Evolutionary conservation across 2,113 vertebrate species (phyloP).

Genomic region (Nanorana parkeri): DNA sequence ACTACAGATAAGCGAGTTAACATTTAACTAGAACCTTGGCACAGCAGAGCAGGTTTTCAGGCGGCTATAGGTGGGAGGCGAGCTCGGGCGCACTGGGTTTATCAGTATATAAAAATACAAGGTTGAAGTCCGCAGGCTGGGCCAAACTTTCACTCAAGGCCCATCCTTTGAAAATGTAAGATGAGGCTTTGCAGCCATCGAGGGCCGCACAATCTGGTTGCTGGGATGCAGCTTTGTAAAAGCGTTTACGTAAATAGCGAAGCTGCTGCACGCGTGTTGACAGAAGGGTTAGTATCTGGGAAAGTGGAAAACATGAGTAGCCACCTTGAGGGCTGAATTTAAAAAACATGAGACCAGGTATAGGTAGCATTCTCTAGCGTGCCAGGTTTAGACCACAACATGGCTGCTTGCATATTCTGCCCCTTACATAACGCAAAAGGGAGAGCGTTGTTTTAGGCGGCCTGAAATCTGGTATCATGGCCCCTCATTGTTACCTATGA

Average conservation of each 20-base stretch:
- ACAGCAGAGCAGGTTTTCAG: neutral
- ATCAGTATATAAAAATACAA: neutral
- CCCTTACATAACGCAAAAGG: too few relatives aligned
- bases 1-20: neutral
- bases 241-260: neutral
- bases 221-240: neutral
- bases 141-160: too few relatives aligned
- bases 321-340: neutral
- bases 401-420: too few relatives aligned
- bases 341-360: too few relatives aligned
- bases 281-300: neutral
- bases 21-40: neutral
- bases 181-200: neutral
- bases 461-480: too few relatives aligned
- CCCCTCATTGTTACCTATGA: too few relatives aligned
- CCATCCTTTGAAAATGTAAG: neutral
- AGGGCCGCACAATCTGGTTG: neutral
- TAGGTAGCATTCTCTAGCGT: too few relatives aligned
- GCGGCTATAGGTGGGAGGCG: neutral
- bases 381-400: too few relatives aligned
- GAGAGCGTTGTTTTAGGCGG: too few relatives aligned
- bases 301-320: neutral
- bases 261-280: neutral
- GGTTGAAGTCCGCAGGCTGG: constrained; percentile 3
- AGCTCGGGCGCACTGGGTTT: neutral